phyloP scores from a whole-genome alignment of 2,797 vertebrate genomes.

The Scyliorhinus canicula region DNA sequence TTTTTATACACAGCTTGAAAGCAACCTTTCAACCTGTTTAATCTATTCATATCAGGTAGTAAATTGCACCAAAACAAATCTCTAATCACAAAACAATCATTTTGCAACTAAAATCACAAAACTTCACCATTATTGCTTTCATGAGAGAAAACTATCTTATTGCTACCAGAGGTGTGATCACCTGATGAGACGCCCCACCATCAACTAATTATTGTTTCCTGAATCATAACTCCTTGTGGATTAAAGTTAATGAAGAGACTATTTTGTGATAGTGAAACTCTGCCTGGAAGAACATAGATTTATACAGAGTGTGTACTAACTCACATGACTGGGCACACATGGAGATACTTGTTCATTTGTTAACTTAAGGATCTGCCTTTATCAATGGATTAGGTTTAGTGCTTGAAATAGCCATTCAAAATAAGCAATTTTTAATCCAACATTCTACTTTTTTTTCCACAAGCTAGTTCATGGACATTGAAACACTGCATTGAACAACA shows the following conservation, averaged over 20 bases:
- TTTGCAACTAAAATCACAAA: background rate
- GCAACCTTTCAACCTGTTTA: constrained; percentile 6
- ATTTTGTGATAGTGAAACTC: background rate
- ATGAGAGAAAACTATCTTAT: background rate
- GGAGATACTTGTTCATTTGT: background rate
- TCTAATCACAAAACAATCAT: background rate
- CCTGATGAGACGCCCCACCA: background rate
- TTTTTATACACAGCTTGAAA: constrained; percentile 1
- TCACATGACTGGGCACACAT: background rate
- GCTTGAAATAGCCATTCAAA: background rate
- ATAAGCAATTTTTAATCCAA: background rate
- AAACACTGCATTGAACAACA: background rate
- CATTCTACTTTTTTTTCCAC: background rate
- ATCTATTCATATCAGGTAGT: background rate
- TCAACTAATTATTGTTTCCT: background rate
- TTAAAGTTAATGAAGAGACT: background rate
- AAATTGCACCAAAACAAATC: background rate
- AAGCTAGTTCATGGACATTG: background rate
- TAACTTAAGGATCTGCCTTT: background rate
- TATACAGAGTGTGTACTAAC: too few relatives aligned
- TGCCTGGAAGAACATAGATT: background rate
- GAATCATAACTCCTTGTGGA: background rate
- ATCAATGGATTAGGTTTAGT: background rate
- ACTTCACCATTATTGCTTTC: background rate
- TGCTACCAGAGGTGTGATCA: background rate